Evolutionary conservation across 2,113 vertebrate genomes (phyloP), one percentile per base, ranked within the genome.

Genomic region (Cyprinodon variegatus): DNA sequence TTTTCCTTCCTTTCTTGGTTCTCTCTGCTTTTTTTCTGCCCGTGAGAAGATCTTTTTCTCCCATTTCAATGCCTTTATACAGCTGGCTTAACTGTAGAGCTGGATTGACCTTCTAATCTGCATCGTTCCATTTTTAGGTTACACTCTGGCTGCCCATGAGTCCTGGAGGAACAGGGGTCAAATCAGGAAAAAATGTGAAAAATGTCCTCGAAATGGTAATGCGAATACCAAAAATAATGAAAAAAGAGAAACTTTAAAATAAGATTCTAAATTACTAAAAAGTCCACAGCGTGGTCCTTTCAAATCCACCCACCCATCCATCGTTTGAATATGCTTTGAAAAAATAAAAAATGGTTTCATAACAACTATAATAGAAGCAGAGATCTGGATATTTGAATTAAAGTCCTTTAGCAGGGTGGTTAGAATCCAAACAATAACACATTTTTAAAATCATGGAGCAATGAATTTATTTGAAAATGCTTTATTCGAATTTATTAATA

Each of bases 91-190:
- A 68, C 53, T 14, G 72, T 63, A 85, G 59, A 69, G 68, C 65
- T 72, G 71, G 79, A 59, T 57, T 81, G 70, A 78, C 74, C 77
- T 77, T 29, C 36, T 70, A 7, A 63, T 60, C 72, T 46, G 43
- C 2, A 4, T 36, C 20, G 67, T 74, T 45, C 80, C 82, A 82
- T 80, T 83, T 88, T 84, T 76, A 84, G 84, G 73, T 77, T 13
- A 59, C 6, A 20, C n/a, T 57, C 50, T 57, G 17, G 43, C 5
- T 45, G 9, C 2, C 43, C 43, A 45, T 57, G 17, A 57, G 50
- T 57, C 20, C 50, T 57, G 2, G 8, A n/a, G 12, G 48, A 77
- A 83, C 68, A 36, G 61, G 43, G 29, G 61, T 77, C 78, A 41
- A 40, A 38, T 41, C 60, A 67, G 76, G 72, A 57, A 83, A 84